Evolutionary conservation across 2,113 vertebrate species (phyloP).

Genomic region (Opisthocomus hoazin): DNA sequence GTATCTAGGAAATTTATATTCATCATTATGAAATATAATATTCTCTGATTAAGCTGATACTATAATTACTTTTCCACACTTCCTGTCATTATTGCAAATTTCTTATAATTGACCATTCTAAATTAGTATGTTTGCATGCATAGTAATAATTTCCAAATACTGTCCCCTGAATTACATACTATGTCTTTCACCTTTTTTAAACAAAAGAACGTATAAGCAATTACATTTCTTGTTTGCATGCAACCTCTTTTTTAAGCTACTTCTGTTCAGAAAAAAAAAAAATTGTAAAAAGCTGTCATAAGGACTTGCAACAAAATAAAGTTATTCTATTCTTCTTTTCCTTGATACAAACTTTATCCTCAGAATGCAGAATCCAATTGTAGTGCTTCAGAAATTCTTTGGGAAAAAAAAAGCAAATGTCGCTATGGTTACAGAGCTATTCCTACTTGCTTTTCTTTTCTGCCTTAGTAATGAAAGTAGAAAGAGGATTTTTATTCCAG

Average conservation of each 20-base stretch:
- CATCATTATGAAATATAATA: background rate
- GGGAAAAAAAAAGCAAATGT: constrained; percentile 7
- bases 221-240: background rate
- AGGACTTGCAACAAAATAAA: background rate
- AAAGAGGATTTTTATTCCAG: constrained; percentile 18
- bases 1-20: background rate
- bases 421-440: constrained; percentile 48
- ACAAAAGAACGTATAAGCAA: background rate
- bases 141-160: background rate
- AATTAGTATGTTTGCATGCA: background rate
- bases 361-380: constrained; percentile 9
- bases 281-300: background rate
- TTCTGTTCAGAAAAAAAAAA: background rate
- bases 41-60: background rate
- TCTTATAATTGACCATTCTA: background rate
- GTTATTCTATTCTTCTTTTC: background rate
- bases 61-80: background rate
- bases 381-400: background rate
- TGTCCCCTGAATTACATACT: background rate
- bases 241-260: background rate
- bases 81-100: background rate
- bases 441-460: constrained; percentile 36
- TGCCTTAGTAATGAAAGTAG: constrained; percentile 12
- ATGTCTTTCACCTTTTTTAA: background rate
- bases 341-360: background rate